Conservation (phyloP, 2,797 vertebrate species). For the Hoplostethus mediterraneus region DNA sequence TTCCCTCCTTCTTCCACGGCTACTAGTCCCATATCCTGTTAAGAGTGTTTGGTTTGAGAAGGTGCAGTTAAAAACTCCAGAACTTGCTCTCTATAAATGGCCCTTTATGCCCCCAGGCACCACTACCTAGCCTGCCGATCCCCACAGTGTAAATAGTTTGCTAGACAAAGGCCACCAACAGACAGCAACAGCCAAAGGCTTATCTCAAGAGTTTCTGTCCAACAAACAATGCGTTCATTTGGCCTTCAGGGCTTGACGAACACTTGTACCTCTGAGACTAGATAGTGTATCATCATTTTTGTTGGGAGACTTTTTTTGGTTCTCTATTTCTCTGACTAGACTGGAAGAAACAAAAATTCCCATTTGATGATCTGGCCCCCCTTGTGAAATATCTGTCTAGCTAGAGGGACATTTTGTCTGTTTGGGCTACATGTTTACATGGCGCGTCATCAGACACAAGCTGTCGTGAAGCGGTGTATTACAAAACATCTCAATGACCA, state of each 20-base stretch:
- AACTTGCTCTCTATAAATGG: conserved; percentile 57
- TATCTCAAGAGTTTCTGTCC: conserved; percentile 49
- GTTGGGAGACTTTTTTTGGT: not conserved
- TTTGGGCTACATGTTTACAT: conserved; percentile 13
- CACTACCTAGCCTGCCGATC: conserved; percentile 57
- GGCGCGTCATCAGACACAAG: conserved; percentile 15
- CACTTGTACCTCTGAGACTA: conserved; percentile 32
- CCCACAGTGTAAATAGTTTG: conserved; percentile 67
- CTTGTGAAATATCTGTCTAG: conserved; percentile 51
- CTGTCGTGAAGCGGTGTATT: conserved; percentile 14
- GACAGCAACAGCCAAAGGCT: conserved; percentile 50
- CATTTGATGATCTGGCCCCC: conserved; percentile 13
- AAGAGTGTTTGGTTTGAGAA: conserved; percentile 67
- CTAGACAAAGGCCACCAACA: conserved; percentile 62
- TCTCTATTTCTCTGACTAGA: not conserved
- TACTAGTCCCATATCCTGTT: conserved; percentile 63
- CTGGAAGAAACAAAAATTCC: conserved; percentile 36
- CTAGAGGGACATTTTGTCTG: conserved; percentile 38
- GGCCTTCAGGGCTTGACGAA: conserved; percentile 28
- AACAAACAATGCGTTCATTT: conserved; percentile 51
- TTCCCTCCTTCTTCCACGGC: conserved; percentile 34
- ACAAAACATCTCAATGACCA: conserved; percentile 17
- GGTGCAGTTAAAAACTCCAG: conserved; percentile 63
- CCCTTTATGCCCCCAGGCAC: conserved; percentile 63
- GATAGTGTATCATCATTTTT: conserved; percentile 42